phyloP scores from a whole-genome alignment of 1,140 invertebrate species.

The Antheraea pernyi region DNA sequence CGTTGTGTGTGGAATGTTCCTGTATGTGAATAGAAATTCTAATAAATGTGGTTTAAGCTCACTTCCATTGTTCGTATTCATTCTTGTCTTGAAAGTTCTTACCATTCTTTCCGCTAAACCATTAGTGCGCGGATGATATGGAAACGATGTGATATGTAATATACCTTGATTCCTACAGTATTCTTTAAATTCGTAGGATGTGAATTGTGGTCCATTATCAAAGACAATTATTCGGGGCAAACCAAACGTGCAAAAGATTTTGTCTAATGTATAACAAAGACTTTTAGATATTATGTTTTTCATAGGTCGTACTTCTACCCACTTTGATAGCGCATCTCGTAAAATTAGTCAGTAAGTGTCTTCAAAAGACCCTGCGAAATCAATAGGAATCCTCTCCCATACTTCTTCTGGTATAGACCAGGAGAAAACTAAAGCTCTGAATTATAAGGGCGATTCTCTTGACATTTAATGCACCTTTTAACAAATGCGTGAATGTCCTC shows the following conservation, averaged over 20 bases:
- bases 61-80: too few species aligned
- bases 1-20: too few species aligned
- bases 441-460: constrained; percentile 1
- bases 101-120: too few species aligned
- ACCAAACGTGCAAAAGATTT: constrained; percentile 14
- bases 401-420: constrained; percentile 2
- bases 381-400: constrained; percentile 13
- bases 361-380: constrained; percentile 12
- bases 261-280: background rate
- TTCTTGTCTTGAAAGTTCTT: too few species aligned
- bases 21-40: too few species aligned
- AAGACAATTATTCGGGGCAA: constrained; percentile 4
- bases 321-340: constrained; percentile 11
- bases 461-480: constrained; percentile 3
- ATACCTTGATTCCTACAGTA: constrained; percentile 10
- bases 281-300: background rate
- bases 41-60: too few species aligned
- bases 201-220: constrained; percentile 13
- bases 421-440: background rate
- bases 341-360: constrained; percentile 6
- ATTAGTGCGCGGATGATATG: too few species aligned
- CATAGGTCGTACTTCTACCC: constrained; percentile 11
- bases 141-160: constrained; percentile 8
- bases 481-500: constrained; percentile 9
- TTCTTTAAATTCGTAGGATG: constrained; percentile 10